Evolutionary conservation across 92 coral and sea anemone species (phyloP), one percentile per base, ranked within the genome.

Genomic region (Siderastrea siderea): DNA sequence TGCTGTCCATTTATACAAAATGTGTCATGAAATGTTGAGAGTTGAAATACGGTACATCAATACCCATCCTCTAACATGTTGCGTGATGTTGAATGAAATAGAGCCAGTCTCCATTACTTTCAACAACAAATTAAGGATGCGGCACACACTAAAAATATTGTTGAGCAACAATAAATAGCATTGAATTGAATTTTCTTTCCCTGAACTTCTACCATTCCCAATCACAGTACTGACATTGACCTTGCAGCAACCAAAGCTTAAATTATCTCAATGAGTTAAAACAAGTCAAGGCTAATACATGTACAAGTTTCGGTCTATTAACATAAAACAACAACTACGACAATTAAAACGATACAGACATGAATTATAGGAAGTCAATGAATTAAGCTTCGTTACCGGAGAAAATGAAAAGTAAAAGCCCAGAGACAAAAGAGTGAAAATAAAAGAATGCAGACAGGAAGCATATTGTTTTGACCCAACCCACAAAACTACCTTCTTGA

Each of bases 401-500:
- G 13, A 14, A 60, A 38, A 11, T 44, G 43, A 14, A 5, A 43
- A 45, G 17, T 12, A 60, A 16, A 43, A n/a, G 19, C 80, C 1
- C 15, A 4, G 17, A 52, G 46, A 26, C 50, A 57, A 16, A 74
- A 11, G n/a, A 13, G 15, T 6, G 60, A 49, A 63, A 79, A 26
- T 16, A 10, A 79, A 49, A 11, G 59, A 49, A 7, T 46, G 54
- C 14, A 3, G 17, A 63, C 47, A 12, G 6, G 7, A 17, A 4
- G 2, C 62, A 51, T 8, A 53, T 1, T 55, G 10, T 47, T 11
- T 12, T 4, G 26, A 62, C 71, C 80, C 80, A 73, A 14, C 80
- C 87, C 80, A 48, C 68, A 11, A 48, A 82, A 80, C 69, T 46
- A 95, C 98, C 98, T 89, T 95, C 95, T 63, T 84, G 79, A 15